Base-by-base conservation (phyloP, 2,888 invertebrate genomes). In the Idaea aversata region DNA sequence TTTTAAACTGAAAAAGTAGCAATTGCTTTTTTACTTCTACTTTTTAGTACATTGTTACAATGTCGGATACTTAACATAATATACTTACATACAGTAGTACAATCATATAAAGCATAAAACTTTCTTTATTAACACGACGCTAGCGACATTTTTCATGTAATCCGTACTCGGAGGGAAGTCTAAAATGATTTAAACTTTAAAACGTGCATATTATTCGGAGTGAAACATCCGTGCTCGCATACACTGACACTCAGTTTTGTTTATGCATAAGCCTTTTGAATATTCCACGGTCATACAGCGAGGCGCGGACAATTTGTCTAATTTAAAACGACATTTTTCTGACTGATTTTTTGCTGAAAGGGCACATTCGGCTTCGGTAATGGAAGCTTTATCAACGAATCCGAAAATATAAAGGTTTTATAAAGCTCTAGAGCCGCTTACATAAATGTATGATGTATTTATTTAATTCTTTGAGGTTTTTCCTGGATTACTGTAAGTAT, bases 191-290 rank as follows among this genome's bases (percentile, higher is more conserved):
- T 64, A 66, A 66, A 60, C 65, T 63, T 65, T 64, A 61, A 65
- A 61, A 58, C 47, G 47, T 47, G 47, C 47, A 47, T 47, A 63
- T 66, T 67, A 70, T 63, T 69, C 63, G 66, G 62, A 61, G 59
- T 47, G 47, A 47, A 47, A 47, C 47, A 47, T 10, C 34, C 58
- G 7, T 34, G 57, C 61, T 61, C 34, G 58, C 64, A 62, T 62
- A 63, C 38, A 36, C 62, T 57, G 16, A 57, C 65, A 65, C 64
- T 66, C 68, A 69, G 63, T 67, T 72, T 79, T 77, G 76, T 77
- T 78, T 78, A 82, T 79, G 75, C 73, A 80, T 78, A 75, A 75
- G 72, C 74, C 67, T 75, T 77, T 72, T 75, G 77, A 75, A 77
- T 80, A 79, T 76, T 77, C 69, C 68, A 68, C 70, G 64, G 10